Base-by-base conservation (phyloP, 2,888 invertebrate genomes). In the Eristalis tenax region DNA sequence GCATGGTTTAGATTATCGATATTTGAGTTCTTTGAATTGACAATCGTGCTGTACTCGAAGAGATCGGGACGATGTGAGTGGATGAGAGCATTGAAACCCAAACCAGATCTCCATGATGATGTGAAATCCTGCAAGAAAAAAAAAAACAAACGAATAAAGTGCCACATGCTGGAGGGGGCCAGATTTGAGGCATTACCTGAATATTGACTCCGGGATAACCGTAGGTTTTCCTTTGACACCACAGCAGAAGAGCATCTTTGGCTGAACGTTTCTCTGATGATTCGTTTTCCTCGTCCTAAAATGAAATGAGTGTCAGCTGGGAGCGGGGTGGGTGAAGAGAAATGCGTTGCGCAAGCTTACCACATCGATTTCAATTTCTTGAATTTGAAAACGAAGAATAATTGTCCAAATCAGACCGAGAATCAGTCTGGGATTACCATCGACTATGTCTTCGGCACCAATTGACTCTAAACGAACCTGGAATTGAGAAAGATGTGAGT, bases 321-420 rank as follows among this genome's bases (percentile, higher is more conserved):
- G 13, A 15, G 11, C 23, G 26, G 26, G 59, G 1, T 10, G 4
- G 10, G 0, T 1, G 5, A 22, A 2, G 11, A 1, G 4, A 32
- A 32, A 28, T 13, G 18, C 18, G n/a, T n/a, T 15, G 4, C 3
- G 0, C 6, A 8, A 70, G 95, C 96, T 95, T 92, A 97, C 97
- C 93, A 98, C 98, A 93, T 98, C 98, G 90, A 99, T 98, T 94
- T 98, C 98, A 90, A 99, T 99, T 94, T 98, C 98, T 93, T 99
- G 99, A 90, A 99, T 99, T 95, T 99, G 99, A 95, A 99, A 99
- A 87, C 99, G 95, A 89, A 99, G 95, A 94, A 99, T 99, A 91
- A 99, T 99, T 85, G 99, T 99, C 99, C 99, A 99, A 90, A 99
- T 99, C 73, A 99, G 95, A 90, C 99, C 99, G 89, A 99, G 95